Percentiles rank a stretch among this genome's conserved stretches.
phyloP scores from a whole-genome alignment of 64 coral and sea anemone species.

The Pachyseris speciosa region DNA sequence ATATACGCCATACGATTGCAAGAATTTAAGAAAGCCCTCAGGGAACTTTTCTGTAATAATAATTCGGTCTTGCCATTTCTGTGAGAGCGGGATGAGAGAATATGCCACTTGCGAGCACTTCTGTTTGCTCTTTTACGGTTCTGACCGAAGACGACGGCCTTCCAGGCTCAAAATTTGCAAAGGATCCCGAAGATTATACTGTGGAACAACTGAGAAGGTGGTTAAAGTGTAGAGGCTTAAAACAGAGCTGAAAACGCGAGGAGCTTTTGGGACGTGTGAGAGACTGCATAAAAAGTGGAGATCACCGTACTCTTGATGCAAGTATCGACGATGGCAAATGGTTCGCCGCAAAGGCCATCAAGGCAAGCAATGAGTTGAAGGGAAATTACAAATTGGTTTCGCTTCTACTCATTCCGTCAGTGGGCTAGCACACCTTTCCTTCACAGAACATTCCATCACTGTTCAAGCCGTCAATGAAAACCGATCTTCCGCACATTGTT shows the following conservation, averaged over 20 bases:
- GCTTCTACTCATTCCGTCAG: not conserved
- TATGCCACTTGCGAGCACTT: not conserved
- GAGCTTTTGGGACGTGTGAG: not conserved
- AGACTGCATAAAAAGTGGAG: not conserved
- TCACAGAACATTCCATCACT: not conserved
- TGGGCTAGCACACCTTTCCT: not conserved
- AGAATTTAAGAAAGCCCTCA: too few species aligned
- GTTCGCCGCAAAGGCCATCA: not conserved
- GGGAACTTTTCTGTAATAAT: too few species aligned
- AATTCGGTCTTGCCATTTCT: not conserved
- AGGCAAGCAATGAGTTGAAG: not conserved
- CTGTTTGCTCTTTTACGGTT: not conserved
- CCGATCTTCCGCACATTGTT: constrained; percentile 19
- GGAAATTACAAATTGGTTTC: not conserved
- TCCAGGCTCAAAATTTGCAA: too few species aligned
- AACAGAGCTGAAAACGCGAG: not conserved
- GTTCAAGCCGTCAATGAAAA: constrained; percentile 43
- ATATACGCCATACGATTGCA: too few species aligned
- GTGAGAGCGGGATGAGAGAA: not conserved
- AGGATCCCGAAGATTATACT: not conserved
- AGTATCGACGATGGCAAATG: not conserved
- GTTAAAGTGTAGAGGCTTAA: not conserved
- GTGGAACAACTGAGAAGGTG: not conserved
- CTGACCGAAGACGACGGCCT: not conserved
- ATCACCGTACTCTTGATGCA: not conserved